Evolutionary conservation across 92 coral and sea anemone genomes (phyloP), one percentile per base, ranked within the genome.

Genomic region (Heteractis magnifica): DNA sequence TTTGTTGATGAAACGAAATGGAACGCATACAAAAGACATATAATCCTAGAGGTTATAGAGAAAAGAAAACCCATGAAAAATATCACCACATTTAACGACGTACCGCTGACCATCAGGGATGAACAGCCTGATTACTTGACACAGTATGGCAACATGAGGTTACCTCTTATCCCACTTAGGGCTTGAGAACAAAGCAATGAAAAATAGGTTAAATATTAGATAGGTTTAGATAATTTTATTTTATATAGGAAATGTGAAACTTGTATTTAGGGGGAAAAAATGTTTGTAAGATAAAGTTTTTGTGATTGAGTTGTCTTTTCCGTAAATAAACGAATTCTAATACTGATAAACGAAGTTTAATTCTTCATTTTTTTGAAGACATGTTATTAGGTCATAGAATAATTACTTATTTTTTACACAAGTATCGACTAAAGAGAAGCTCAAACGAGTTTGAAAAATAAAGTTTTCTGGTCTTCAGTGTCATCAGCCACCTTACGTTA

Each of bases 21-120:
- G 92, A 71, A 72, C 44, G 76, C 82, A 16, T 89, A 89, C 77
- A 89, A 82, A 73, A 62, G 85, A 13, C 86, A 79, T 0, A 70
- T 78, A 34, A 65, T 89, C 2, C 41, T 55, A 49, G 81, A 89
- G 56, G 50, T 77, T 18, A n/a, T 89, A 12, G 64, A 72, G 51
- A 71, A 80, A 21, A 52, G 80, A 14, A 77, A 59, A 62, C 74
- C 72, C 53, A 13, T 62, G 18, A 60, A 49, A 12, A 86, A 77
- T 73, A 60, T 50, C 12, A 78, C 92, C 62, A 77, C 82, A 21
- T 86, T 89, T 52, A 77, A 81, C 34, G 90, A 89, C 82, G 92
- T 89, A 18, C 92, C 92, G 55, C 53, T 71, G 59, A 14, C 87
- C 41, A 86, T 86, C 19, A 77, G 82, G 64, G 19, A 44, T 15